Conservation (phyloP, 2,113 vertebrate species). For the Rhynchomys soricoides region DNA sequence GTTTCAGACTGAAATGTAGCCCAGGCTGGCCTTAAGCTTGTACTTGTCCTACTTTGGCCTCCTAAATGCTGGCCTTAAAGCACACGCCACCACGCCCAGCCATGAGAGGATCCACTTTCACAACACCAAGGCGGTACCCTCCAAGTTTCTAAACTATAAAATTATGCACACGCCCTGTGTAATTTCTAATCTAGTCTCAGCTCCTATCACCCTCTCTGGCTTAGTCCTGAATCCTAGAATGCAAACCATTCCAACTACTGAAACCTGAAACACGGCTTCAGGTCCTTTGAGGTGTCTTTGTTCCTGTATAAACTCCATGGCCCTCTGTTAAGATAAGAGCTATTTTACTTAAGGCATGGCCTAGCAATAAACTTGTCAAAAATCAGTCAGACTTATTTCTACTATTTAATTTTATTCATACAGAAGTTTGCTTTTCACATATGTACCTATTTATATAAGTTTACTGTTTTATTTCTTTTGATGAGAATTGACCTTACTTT, state of each 20-base stretch:
- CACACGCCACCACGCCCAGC: not conserved
- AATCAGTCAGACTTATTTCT: conserved; percentile 30
- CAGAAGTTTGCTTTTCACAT: not conserved
- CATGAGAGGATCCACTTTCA: not conserved
- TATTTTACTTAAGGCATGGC: not conserved
- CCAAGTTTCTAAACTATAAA: not conserved
- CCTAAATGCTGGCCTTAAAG: not conserved
- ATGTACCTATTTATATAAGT: not conserved
- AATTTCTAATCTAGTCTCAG: not conserved
- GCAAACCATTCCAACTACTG: not conserved
- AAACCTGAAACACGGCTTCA: not conserved
- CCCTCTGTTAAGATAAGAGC: not conserved
- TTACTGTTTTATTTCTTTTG: not conserved
- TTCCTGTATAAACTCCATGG: conserved; percentile 1
- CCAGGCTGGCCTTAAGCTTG: not conserved
- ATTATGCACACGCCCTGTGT: not conserved
- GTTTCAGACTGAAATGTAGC: too few species aligned
- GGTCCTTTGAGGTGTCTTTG: conserved; percentile 18
- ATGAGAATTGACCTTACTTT: not conserved
- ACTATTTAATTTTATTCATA: conserved; percentile 39
- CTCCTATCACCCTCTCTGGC: not conserved
- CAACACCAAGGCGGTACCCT: not conserved
- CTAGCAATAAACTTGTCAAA: conserved; percentile 13
- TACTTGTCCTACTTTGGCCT: not conserved
- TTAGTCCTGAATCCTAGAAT: not conserved